phyloP scores from a whole-genome alignment of 2,888 invertebrate species.

The Metellina segmentata region DNA sequence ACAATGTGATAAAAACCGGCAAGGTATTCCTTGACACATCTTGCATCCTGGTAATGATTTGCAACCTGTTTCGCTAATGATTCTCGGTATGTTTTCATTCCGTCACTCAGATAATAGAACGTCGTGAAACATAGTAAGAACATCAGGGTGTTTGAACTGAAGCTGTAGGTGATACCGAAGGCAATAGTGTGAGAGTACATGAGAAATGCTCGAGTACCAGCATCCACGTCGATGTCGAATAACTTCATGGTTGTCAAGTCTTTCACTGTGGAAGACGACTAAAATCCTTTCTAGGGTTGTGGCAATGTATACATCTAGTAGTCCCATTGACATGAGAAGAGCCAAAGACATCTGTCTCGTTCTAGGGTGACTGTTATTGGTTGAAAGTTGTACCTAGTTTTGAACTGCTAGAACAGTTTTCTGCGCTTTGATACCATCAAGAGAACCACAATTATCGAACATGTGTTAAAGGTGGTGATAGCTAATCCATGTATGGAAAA shows the following conservation, averaged over 20 bases:
- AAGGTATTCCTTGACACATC: background rate
- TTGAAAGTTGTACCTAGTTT: background rate
- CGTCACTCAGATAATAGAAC: background rate
- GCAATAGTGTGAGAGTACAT: background rate
- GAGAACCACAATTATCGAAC: background rate
- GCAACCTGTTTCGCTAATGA: background rate
- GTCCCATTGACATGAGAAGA: background rate
- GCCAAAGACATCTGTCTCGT: background rate
- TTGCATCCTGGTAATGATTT: background rate
- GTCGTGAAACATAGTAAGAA: slow-evolving; percentile 30
- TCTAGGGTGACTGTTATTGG: too few relatives aligned
- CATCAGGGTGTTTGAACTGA: background rate
- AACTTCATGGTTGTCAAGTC: background rate
- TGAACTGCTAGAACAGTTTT: slow-evolving; percentile 2
- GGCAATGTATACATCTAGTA: background rate
- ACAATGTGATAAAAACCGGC: slow-evolving; percentile 5
- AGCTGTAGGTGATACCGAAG: background rate
- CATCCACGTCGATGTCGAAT: background rate
- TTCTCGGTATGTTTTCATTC: slow-evolving; percentile 12
- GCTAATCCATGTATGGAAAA: slow-evolving; percentile 13
- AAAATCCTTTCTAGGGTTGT: background rate
- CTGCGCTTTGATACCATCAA: background rate
- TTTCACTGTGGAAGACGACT: background rate
- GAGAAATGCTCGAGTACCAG: background rate
- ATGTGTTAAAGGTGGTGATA: background rate